Base-by-base conservation (phyloP, 2,113 vertebrate species). In the Aphyosemion australe region DNA sequence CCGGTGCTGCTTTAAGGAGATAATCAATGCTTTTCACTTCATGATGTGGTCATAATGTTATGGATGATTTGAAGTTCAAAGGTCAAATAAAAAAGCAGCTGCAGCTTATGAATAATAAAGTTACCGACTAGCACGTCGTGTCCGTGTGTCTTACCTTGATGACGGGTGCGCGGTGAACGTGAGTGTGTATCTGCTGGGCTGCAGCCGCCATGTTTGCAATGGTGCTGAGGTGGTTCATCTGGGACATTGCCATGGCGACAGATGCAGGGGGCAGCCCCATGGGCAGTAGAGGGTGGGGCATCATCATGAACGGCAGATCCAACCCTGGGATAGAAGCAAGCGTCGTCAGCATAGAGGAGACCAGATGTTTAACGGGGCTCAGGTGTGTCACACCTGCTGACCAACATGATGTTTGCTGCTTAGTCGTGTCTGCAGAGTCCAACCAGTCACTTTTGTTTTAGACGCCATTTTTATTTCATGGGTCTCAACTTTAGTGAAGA, bases 221-320 rank as follows among this genome's bases (percentile, higher is more conserved):
- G 56, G 95, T 97, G 88, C 92, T 97, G 87, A 98, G 95, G 88
- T 98, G 97, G 91, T 96, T 98, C 96, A 98, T 98, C 92, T 97
- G 96, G 39, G 96, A 97, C 96, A 98, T 97, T 60, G 96, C 97
- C 97, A 98, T 97, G 77, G 96, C 95, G 45, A 98, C 96, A 4
- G 96, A 98, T 6, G 96, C 95, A 0, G 95, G 96, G 70, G 96
- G 96, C 88, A 98, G 91, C 69, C 89, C 89, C 84, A 90, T 87
- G 58, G 89, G 89, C 67, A 90, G 74, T 55, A 90, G 76, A 7
- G 89, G 89, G 74, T 95, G 97, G 62, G 96, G 95, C 95, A 97
- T 97, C 95, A 98, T 96, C 96, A 97, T 95, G 72, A 98, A 97
- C 1, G 96, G 96, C 84, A 98, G 90, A 83, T 98, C 96, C 90